Evolutionary conservation across 2,113 vertebrate genomes (phyloP).

Genomic region (Lota lota): DNA sequence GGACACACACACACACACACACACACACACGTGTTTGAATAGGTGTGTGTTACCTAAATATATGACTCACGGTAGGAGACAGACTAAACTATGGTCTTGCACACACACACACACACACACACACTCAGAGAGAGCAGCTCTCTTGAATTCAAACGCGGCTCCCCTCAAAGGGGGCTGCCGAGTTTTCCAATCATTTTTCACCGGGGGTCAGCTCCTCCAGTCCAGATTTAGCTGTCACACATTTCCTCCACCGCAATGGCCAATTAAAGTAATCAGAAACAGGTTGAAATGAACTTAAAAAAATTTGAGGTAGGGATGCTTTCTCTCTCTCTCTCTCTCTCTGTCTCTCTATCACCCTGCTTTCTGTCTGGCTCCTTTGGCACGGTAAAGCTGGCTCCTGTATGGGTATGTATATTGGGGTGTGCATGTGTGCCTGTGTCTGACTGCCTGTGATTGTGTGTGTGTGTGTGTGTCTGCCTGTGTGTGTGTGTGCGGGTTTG

Average conservation of each 20-base stretch:
- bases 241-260: conserved; percentile 54
- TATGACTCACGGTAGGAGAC: conserved; percentile 44
- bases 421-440: conserved; percentile 14
- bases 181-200: conserved; percentile 65
- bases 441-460: not conserved
- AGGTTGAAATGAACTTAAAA: conserved; percentile 44
- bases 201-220: conserved; percentile 51
- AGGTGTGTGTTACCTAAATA: not conserved
- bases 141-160: conserved; percentile 25
- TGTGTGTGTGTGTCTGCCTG: not conserved
- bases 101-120: conserved; percentile 5
- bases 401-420: conserved; percentile 11
- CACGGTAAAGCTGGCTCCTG: too few relatives aligned
- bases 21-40: conserved; percentile 13
- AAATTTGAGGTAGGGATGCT: too few relatives aligned
- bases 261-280: conserved; percentile 69
- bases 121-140: conserved; percentile 11
- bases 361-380: too few relatives aligned
- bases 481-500: too few relatives aligned
- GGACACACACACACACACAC: conserved; percentile 1
- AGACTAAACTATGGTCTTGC: conserved; percentile 40
- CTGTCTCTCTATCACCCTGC: too few relatives aligned
- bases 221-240: conserved; percentile 54
- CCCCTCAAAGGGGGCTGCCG: conserved; percentile 15
- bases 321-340: too few relatives aligned